Conservation (phyloP, 2,888 invertebrate species). For the Electrophaes corylata region DNA sequence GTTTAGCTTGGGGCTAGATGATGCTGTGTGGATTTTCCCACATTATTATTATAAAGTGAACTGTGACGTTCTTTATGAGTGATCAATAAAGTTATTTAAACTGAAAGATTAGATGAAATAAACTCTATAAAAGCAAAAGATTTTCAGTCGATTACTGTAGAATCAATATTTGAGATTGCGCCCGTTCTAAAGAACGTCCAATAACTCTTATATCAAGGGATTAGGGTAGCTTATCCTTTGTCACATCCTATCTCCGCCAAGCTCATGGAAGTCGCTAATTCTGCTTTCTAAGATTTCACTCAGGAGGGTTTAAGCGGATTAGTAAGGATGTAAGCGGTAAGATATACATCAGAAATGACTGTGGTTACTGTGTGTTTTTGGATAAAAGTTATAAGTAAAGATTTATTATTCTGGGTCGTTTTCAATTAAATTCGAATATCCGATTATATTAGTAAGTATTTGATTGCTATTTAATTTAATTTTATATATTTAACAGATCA, state of each 20-base stretch:
- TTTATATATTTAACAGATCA: too few relatives aligned
- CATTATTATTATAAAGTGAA: too few relatives aligned
- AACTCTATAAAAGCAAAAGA: constrained; percentile 3
- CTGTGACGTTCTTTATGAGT: too few relatives aligned
- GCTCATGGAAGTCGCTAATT: constrained; percentile 40
- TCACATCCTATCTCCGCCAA: constrained; percentile 29
- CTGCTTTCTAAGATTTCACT: constrained; percentile 36
- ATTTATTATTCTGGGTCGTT: neutral
- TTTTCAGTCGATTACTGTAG: constrained; percentile 15
- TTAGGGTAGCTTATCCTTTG: constrained; percentile 39
- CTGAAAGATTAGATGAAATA: neutral
- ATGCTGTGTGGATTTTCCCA: too few relatives aligned
- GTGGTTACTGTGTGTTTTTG: neutral
- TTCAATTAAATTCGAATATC: neutral
- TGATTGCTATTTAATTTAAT: neutral
- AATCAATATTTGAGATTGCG: constrained; percentile 32
- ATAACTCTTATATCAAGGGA: constrained; percentile 32
- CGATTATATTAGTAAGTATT: neutral
- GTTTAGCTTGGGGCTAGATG: too few relatives aligned
- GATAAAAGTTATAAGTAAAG: neutral
- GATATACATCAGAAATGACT: constrained; percentile 24
- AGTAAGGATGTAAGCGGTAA: constrained; percentile 29
- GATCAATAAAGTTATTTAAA: neutral
- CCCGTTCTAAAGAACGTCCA: constrained; percentile 14
- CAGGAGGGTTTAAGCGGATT: constrained; percentile 32